Evolutionary conservation across 2,113 vertebrate genomes (phyloP), one percentile per base, ranked within the genome.

Genomic region (Anhinga rufa): DNA sequence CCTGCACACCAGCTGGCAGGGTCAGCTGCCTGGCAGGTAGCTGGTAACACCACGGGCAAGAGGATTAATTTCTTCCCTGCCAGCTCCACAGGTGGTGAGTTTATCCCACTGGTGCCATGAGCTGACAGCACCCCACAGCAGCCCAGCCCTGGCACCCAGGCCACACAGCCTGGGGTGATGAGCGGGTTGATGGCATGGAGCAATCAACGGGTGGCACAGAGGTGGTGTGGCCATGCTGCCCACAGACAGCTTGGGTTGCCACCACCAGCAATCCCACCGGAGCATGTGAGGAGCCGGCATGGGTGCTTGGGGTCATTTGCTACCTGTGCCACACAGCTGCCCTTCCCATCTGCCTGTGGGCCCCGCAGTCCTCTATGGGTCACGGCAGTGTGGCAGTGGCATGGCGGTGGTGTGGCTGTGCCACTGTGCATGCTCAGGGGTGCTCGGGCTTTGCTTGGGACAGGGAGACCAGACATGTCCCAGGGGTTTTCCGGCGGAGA

Each of bases 401-500:
- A 2, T 10, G 79, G n/a, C 15, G 2, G 17, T 7, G 42, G 10
- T 0, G 1, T 25, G 40, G 17, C 88, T 6, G 44, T 61, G 69
- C 58, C 2, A 5, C 38, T 4, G 4, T 5, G 36, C 58, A 14
- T 0, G 0, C 68, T 44, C 17, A 12, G 0, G 4, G 22, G 28
- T 16, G 42, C 62, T 29, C 5, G 6, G 21, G 25, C 32, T 54
- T 65, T 36, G 49, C 60, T 75, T 0, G 0, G 14, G 28, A 6
- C 0, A 1, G 57, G 51, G 14, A 66, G 38, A 40, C 5, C 16
- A 6, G 29, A 9, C 4, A 0, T 16, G n/a, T 29, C 38, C 40
- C 0, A 1, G 17, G 5, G 6, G 9, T 9, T 2, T 36, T 22
- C 6, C 0, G 2, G 40, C 3, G 29, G 16, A n/a, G 5, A 10